Evolutionary conservation across 2,888 invertebrate species (phyloP), one percentile per base, ranked within the genome.

Genomic region (Ypsolopha scabrella): DNA sequence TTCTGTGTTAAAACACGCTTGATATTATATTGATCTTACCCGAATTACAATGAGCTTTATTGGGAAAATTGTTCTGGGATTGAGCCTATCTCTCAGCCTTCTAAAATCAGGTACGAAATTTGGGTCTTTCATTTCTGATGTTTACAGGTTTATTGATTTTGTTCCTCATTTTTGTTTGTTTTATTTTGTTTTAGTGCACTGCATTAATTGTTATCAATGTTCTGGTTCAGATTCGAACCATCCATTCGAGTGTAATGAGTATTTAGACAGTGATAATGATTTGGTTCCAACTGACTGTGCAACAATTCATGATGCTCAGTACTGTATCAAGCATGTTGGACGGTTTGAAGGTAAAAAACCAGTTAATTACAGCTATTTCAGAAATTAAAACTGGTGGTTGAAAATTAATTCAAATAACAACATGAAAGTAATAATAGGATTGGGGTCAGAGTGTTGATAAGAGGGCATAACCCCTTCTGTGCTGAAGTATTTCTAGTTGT

Each of bases 251-350:
- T 96, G 96, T 79, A 92, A 93, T 71, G 94, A 96, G 72, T 92
- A 89, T 88, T 87, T 94, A 68, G 87, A 89, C 53, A 87, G 83
- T 61, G 89, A 90, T 70, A 88, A 88, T 63, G 90, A 91, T 67
- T 87, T 96, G 60, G 68, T 80, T 64, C 91, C 92, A 51, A 88
- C 87, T 60, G 88, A 92, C 63, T 97, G 97, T 78, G 90, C 92
- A 58, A 85, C 88, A 54, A 94, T 97, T 54, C 94, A 94, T 72
- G 92, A 90, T 58, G 96, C 97, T 11, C 89, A 91, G 65, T 98
- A 91, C 77, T 98, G 98, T 79, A 90, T 98, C 61, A 98, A 98
- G 87, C 94, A 95, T 67, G 93, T 95, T 54, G 98, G 98, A 58
- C 90, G 97, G 69, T 95, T 89, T 65, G 95, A 95, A 93, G 96